Evolutionary conservation across 2,797 vertebrate genomes (phyloP).

Genomic region (Arnoldichthys spilopterus): DNA sequence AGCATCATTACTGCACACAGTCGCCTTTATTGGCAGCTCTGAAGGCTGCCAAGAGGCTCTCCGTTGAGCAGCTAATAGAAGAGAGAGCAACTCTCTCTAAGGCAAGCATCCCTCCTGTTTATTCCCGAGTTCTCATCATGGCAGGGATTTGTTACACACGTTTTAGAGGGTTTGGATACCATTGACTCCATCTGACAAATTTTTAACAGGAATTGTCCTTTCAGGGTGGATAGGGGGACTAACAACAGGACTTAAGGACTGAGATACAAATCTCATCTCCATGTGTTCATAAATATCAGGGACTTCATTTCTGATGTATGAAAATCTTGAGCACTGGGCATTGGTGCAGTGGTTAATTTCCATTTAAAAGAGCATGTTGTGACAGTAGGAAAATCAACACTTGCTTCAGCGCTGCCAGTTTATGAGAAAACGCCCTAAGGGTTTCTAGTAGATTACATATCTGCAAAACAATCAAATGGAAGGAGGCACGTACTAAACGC

Average conservation of each 20-base stretch:
- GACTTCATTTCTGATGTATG: background rate
- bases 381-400: background rate
- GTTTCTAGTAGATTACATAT: background rate
- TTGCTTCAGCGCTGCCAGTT: background rate
- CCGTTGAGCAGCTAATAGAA: slow-evolving; percentile 28
- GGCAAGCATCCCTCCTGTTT: slow-evolving; percentile 29
- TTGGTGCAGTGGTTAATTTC: background rate
- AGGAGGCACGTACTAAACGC: background rate
- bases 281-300: slow-evolving; percentile 31
- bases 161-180: slow-evolving; percentile 40
- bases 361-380: background rate
- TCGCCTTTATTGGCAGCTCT: slow-evolving; percentile 42
- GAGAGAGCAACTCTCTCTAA: slow-evolving; percentile 33
- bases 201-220: slow-evolving; percentile 19
- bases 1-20: slow-evolving; percentile 49
- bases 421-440: background rate
- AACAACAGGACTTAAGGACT: background rate
- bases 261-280: slow-evolving; percentile 6
- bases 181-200: slow-evolving; percentile 44
- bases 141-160: slow-evolving; percentile 44
- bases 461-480: background rate
- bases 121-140: slow-evolving; percentile 45
- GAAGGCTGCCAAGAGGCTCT: slow-evolving; percentile 44
- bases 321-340: slow-evolving; percentile 3
- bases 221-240: too few species aligned